Base-by-base conservation (phyloP, 2,113 vertebrate genomes). In the Stercorarius parasiticus region DNA sequence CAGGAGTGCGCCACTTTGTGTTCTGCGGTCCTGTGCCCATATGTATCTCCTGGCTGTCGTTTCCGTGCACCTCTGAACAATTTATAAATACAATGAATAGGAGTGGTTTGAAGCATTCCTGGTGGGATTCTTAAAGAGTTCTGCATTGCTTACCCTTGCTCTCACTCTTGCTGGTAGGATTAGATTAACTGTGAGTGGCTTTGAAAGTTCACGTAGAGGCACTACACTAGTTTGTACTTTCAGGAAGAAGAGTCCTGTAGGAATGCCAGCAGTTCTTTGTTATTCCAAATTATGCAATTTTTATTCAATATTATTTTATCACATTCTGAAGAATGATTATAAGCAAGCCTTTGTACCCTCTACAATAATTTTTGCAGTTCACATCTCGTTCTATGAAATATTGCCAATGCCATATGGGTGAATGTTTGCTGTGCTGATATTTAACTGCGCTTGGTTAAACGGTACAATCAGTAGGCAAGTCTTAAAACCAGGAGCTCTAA, bases 361-460 rank as follows among this genome's bases (percentile, higher is more conserved):
- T 66, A 30, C 13, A 40, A 34, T 47, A 81, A 43, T 6, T 3
- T 67, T 73, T 81, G 30, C 13, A 45, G 86, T 87, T 92, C 38
- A n/a, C 23, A 10, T 71, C 45, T 77, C 30, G 26, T 67, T 38
- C 55, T 79, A 47, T 38, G 72, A 77, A 67, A 64, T 52, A 73
- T 27, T 0, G 0, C 34, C 27, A 69, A 0, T 66, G 36, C 17
- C 55, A 25, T 30, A 34, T 0, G 0, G 27, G 10, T 15, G 8
- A 78, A 17, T 0, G 0, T 85, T 79, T 82, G 16, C n/a, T 79
- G 30, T 58, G 30, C 50, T 53, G 50, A 16, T 82, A 52, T 27
- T 81, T 82, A 70, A 62, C 36, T 74, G 36, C 14, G 66, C 22
- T 49, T 50, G 25, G 9, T 81, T 52, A 83, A 61, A 52, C 32